Evolutionary conservation across 2,888 invertebrate species (phyloP), one percentile per base, ranked within the genome.

Genomic region (Acleris cristana): DNA sequence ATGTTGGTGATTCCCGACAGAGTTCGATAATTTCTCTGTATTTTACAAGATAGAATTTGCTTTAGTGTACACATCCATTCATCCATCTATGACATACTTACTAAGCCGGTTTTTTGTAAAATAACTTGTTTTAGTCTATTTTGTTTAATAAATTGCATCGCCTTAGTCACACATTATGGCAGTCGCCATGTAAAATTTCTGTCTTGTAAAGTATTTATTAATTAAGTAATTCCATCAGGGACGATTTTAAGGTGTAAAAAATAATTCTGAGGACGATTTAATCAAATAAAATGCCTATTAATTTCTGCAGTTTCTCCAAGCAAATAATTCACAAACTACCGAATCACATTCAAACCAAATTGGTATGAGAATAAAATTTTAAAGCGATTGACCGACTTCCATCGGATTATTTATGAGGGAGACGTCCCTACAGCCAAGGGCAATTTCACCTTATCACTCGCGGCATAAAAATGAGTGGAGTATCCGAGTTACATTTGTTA

Each of bases 401-500:
- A 21, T 48, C 34, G 48, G 30, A 21, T 59, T 65, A 59, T 65
- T 65, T 59, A 64, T 64, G 64, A 57, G 58, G 34, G 45, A 53
- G 40, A 56, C 40, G 63, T 18, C 40, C 45, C 60, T 51, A 65
- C 40, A 60, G 60, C 45, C 52, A 60, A 65, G 48, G 53, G 23
- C 23, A 65, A 48, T 65, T 65, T 53, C 48, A 58, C 65, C 65
- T 65, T 59, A 65, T 59, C 53, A 59, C 48, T 34, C 45, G 45
- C 8, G 34, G 53, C n/a, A 58, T 65, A 54, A 59, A 53, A 59
- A 55, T 60, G 45, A 60, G 52, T 64, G 49, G 54, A 60, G 40
- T 49, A 55, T 55, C 65, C 60, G 26, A 44, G 55, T 65, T 60
- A 55, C 65, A 65, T 65, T 65, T 60, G 49, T 51, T 65, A 65